phyloP scores from a whole-genome alignment of 2,888 invertebrate species.

The Eupithecia inturbata region DNA sequence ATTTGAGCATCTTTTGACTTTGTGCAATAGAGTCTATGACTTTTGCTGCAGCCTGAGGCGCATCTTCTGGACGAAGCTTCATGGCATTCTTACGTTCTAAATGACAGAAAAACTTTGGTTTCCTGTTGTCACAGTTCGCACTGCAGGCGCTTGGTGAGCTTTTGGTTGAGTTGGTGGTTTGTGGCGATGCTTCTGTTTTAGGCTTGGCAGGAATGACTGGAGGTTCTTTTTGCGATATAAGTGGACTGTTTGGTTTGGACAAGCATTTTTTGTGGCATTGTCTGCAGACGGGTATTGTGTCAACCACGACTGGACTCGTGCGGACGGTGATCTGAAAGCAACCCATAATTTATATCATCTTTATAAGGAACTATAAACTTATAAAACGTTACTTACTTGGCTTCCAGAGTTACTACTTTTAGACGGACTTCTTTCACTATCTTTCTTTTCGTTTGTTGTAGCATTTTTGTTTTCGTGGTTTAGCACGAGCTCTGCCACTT shows the following conservation, averaged over 20 bases:
- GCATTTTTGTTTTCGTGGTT: constrained; percentile 65
- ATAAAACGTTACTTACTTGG: constrained; percentile 82
- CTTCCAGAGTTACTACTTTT: constrained; percentile 91
- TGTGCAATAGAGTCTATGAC: constrained; percentile 81
- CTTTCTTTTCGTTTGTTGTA: constrained; percentile 75
- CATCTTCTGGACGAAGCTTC: constrained; percentile 78
- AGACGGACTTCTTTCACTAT: constrained; percentile 87
- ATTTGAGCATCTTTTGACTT: constrained; percentile 80
- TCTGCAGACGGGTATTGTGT: constrained; percentile 89
- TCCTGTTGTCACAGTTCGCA: constrained; percentile 72
- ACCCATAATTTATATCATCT: constrained; percentile 18
- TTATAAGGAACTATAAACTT: background rate
- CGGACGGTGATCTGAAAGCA: constrained; percentile 88
- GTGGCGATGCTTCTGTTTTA: constrained; percentile 72
- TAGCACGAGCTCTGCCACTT: constrained; percentile 73
- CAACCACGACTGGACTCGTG: constrained; percentile 89
- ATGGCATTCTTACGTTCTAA: constrained; percentile 81
- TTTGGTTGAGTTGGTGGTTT: constrained; percentile 72
- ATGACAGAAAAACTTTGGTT: constrained; percentile 68
- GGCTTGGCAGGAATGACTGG: constrained; percentile 62
- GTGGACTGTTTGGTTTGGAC: constrained; percentile 82
- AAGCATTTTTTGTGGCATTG: constrained; percentile 92
- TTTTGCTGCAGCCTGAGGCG: constrained; percentile 75
- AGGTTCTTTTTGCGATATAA: constrained; percentile 77
- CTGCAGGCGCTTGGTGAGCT: constrained; percentile 74